Evolutionary conservation across 1,140 invertebrate genomes (phyloP), one percentile per base, ranked within the genome.

Genomic region (Pogonus chalceus): DNA sequence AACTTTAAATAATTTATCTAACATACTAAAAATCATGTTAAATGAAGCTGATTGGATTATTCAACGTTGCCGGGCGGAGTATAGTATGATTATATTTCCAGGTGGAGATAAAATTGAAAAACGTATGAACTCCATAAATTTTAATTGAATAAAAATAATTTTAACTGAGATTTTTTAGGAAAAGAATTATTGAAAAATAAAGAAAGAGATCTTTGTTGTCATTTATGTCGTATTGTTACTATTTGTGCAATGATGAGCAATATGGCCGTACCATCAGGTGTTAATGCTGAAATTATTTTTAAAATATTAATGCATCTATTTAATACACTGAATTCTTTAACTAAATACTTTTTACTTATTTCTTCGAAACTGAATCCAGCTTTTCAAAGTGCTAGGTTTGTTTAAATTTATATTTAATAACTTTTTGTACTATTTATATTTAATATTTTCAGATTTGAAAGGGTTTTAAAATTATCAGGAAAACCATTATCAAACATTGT

Each of bases 401-500:
- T 58, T 31, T 46, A 24, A 51, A 10, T 39, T 22, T 14, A 23
- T 10, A 12, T 14, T 46, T 56, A 53, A 43, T 43, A 50, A 12
- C 18, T 51, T 35, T 43, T 22, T 47, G 22, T 3, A 39, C 7
- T 23, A 21, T 51, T 49, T 54, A 18, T 31, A 35, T 1, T 37
- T 35, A 49, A 23, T 52, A 55, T 53, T 63, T 61, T 43, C 37
- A 80, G 79, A 48, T 75, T 82, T 58, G 75, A 79, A 55, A 71
- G 71, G 47, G 66, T 81, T 0, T 65, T 82, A 9, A 76, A 79
- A 60, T 59, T 77, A 20, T 72, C 74, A 48, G 79, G 79, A 1
- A 80, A 75, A 60, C 65, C 75, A 31, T 62, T 82, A 31, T 75
- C 76, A 23, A 68, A 71, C 7, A 66, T 70, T 20, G 69, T 79